These are phyloP conservation scores for Drosophila novamexicana DNA, from an alignment of 1,140 invertebrate species.

Conservation along the genomic window DNA sequence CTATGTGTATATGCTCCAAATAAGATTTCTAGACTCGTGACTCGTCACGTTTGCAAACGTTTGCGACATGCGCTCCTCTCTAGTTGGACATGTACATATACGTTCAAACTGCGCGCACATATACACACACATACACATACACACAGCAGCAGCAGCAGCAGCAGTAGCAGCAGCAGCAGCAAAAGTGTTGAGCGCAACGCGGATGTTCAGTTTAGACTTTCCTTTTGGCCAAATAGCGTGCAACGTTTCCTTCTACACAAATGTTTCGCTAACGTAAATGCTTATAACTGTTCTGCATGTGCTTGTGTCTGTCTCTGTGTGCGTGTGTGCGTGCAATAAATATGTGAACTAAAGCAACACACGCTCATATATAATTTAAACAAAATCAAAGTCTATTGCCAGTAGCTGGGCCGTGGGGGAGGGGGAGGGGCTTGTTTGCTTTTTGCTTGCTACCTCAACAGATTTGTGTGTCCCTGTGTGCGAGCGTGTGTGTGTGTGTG, in stretches of 20 bases:
- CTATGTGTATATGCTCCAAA: too few relatives aligned
- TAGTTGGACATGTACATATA: not conserved
- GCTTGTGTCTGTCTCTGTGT: constrained; percentile 13
- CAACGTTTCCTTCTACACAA: constrained; percentile 43
- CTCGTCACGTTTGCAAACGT: not conserved
- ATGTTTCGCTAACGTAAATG: constrained; percentile 38
- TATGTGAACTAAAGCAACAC: constrained; percentile 2
- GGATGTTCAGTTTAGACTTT: constrained; percentile 49
- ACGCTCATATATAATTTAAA: constrained; percentile 14
- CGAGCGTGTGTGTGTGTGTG: constrained; percentile 37
- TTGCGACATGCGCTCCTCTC: not conserved
- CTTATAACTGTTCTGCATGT: constrained; percentile 14
- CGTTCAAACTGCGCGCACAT: constrained; percentile 3
- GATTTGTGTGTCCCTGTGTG: constrained; percentile 53
- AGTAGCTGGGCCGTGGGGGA: not conserved
- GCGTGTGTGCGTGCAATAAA: not conserved
- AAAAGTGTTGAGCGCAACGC: constrained; percentile 41
- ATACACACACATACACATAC: not conserved
- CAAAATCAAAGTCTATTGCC: constrained; percentile 13
- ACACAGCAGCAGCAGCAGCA: not conserved
- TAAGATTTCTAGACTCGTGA: too few relatives aligned
- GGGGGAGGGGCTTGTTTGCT: constrained; percentile 31
- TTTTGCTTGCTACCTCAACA: constrained; percentile 75
- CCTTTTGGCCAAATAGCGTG: constrained; percentile 56
- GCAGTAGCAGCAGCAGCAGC: constrained; percentile 8